Base-by-base conservation (phyloP, 2,888 invertebrate species). In the Liposcelis brunnea region DNA sequence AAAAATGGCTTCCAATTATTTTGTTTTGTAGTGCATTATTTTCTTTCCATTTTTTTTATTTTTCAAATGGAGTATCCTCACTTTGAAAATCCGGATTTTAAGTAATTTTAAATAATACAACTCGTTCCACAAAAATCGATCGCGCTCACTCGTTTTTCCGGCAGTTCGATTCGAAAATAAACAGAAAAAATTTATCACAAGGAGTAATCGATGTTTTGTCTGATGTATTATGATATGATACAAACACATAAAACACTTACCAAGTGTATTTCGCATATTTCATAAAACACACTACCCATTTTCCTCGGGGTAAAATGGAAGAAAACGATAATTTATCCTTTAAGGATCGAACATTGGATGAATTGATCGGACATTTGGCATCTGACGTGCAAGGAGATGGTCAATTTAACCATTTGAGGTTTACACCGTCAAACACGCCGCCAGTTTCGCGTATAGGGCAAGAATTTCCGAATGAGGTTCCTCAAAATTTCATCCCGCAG, bases 331-430 rank as follows among this genome's bases (percentile, higher is more conserved):
- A 10, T 35, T 35, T 35, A 16, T 4, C 14, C 10, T 35, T 40
- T 7, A 56, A 55, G 49, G 54, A 55, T 42, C 49, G 51, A 31
- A 52, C 55, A 10, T 52, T 72, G 53, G 72, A 73, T 52, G 70
- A 74, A 56, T 70, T 73, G 48, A 71, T 73, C 47, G 70, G 70
- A 52, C 69, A 71, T 52, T 71, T 73, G 67, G 70, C 72, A 31
- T 67, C 72, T 12, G 71, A 73, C 57, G 63, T 69, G 50, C 70
- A 71, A 53, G 69, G 62, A 56, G 61, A 65, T n/a, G 69, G 69
- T 2, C 67, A 67, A 51, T 65, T 10, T 59, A 63, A 14, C 65
- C 64, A 51, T 53, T 61, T 49, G 48, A 50, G 45, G 50, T 52
- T 42, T 46, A 49, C 42, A 42, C 31, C 31, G 26, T 14, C 31